Conservation (phyloP, 2,797 vertebrate genomes). For the Lerista edwardsae region DNA sequence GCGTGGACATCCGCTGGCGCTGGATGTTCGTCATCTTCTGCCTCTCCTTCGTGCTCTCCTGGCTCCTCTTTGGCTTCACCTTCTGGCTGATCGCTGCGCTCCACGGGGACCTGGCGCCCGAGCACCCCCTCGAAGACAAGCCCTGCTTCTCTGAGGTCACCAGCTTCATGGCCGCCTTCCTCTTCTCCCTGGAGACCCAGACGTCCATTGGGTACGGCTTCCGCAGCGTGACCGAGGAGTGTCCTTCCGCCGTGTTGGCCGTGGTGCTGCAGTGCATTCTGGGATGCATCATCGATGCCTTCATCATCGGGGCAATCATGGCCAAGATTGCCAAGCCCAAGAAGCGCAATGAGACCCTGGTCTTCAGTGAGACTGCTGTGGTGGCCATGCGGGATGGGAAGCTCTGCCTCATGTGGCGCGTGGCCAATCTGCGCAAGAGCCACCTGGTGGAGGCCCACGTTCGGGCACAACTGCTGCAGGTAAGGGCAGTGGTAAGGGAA, state of each 20-base stretch:
- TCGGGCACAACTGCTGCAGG: conserved; percentile 90
- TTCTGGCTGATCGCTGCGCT: conserved; percentile 92
- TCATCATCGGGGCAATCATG: conserved; percentile 94
- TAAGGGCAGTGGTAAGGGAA: conserved; percentile 44
- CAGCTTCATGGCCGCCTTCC: conserved; percentile 92
- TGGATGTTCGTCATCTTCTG: conserved; percentile 95
- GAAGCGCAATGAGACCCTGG: conserved; percentile 92
- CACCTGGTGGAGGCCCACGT: conserved; percentile 94
- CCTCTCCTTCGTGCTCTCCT: conserved; percentile 92
- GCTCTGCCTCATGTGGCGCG: conserved; percentile 94
- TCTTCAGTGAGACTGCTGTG: conserved; percentile 89
- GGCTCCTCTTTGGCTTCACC: conserved; percentile 90
- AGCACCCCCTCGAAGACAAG: conserved; percentile 60
- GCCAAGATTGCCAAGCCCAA: conserved; percentile 96
- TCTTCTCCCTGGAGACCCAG: conserved; percentile 88
- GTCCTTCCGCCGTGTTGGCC: conserved; percentile 89
- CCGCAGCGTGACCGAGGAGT: conserved; percentile 92
- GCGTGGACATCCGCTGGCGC: conserved; percentile 93
- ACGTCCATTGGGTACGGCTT: conserved; percentile 92
- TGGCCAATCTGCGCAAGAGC: conserved; percentile 90
- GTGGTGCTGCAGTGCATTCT: conserved; percentile 94
- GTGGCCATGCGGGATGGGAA: conserved; percentile 88
- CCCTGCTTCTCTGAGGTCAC: conserved; percentile 90
- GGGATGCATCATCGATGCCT: conserved; percentile 94
- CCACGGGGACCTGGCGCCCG: conserved; percentile 72